Conservation (phyloP, 2,797 vertebrate genomes). For the Siniperca undulata region DNA sequence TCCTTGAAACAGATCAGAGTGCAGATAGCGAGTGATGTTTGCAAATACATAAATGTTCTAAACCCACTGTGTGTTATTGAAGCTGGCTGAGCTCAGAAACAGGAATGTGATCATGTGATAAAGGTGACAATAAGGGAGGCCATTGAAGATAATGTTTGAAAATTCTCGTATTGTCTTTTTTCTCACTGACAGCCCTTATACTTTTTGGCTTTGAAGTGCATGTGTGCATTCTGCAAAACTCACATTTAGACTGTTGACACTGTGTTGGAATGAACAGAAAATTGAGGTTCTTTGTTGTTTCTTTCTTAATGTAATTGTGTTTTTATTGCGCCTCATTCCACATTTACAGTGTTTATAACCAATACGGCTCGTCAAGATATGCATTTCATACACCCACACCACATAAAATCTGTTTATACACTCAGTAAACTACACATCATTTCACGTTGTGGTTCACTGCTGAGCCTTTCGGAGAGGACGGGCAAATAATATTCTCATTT, state of each 20-base stretch:
- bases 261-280: slow-evolving; percentile 40
- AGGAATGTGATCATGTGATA: slow-evolving; percentile 74
- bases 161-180: slow-evolving; percentile 66
- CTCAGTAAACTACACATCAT: slow-evolving; percentile 47
- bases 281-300: slow-evolving; percentile 45
- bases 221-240: slow-evolving; percentile 25
- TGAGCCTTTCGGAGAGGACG: slow-evolving; percentile 29
- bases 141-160: slow-evolving; percentile 47
- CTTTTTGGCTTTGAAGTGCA: slow-evolving; percentile 17
- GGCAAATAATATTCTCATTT: slow-evolving; percentile 40
- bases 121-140: slow-evolving; percentile 67
- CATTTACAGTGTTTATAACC: slow-evolving; percentile 56
- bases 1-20: slow-evolving; percentile 56
- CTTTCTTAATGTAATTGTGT: slow-evolving; percentile 31
- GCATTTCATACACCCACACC: slow-evolving; percentile 36
- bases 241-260: slow-evolving; percentile 44
- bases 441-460: slow-evolving; percentile 35
- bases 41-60: slow-evolving; percentile 55
- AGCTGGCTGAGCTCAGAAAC: slow-evolving; percentile 53
- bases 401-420: slow-evolving; percentile 58
- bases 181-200: slow-evolving; percentile 55
- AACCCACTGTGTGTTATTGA: slow-evolving; percentile 57
- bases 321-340: slow-evolving; percentile 53
- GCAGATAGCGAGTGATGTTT: slow-evolving; percentile 68
- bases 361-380: slow-evolving; percentile 28